Evolutionary conservation across 2,888 invertebrate genomes (phyloP), one percentile per base, ranked within the genome.

Genomic region (Pocota personata): DNA sequence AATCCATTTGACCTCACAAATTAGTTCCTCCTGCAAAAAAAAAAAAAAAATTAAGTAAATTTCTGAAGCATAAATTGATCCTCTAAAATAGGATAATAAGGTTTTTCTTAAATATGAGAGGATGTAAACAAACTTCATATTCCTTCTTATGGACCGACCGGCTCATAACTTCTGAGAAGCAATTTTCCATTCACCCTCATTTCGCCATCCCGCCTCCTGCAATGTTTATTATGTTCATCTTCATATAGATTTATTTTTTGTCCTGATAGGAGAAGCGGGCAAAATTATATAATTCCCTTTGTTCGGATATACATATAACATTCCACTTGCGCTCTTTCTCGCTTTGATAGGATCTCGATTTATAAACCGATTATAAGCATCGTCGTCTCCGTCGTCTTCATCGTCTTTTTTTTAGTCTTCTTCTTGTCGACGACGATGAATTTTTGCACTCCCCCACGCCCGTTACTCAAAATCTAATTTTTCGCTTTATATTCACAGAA

Each of bases 311-410:
- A 86, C 76, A 82, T 82, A 82, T 37, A 73, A 76, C 66, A 82
- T 86, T 86, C 86, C 82, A 82, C 82, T 82, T 82, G 82, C 72
- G 76, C 77, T 86, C 76, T 76, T 82, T 86, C 76, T 82, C 66
- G 72, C 76, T 80, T 82, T 86, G 86, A 86, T 86, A 82, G 82
- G 72, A 86, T 86, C 86, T 86, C 82, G 82, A 86, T 86, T 82
- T 86, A 86, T 86, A 86, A 86, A 86, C 86, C 72, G 86, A 86
- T 86, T 86, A 86, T 86, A 86, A 80, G 76, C 76, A 82, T 76
- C 66, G 86, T 67, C 71, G 73, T 50, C 69, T 69, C 10, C 50
- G 12, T 79, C 57, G 55, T 71, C 43, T n/a, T 60, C 37, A 21
- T 60, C 19, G 57, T 37, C 37, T 48, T 43, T 43, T 3, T 58